A percentile compares a stretch with the other conserved stretches of the same genome.
phyloP scores from a whole-genome alignment of 2,113 vertebrate species.

The Dascyllus trimaculatus region DNA sequence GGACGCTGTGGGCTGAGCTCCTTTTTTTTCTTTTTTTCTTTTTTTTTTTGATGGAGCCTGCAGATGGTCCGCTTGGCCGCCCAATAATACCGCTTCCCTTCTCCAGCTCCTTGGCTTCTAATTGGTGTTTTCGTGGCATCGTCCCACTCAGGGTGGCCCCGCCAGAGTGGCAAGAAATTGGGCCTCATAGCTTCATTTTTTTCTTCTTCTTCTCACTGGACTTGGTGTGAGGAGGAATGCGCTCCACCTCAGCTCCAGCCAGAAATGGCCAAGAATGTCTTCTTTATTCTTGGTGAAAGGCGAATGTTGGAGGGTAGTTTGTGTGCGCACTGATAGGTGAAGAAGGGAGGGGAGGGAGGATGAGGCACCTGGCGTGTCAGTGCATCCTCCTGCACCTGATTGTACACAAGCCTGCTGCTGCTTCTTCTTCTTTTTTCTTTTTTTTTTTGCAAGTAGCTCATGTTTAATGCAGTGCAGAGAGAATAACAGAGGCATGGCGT shows the following conservation, averaged over 20 bases:
- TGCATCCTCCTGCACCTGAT: slow-evolving; percentile 32
- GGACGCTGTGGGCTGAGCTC: slow-evolving; percentile 38
- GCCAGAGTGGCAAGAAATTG: slow-evolving; percentile 50
- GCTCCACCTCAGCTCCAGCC: slow-evolving; percentile 10
- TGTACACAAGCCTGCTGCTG: background rate
- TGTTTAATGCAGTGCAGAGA: slow-evolving; percentile 30
- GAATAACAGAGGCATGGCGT: slow-evolving; percentile 8
- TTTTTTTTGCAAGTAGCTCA: slow-evolving; percentile 13
- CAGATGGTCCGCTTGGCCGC: slow-evolving; percentile 75
- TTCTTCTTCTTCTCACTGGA: slow-evolving; percentile 3
- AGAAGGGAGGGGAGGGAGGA: background rate
- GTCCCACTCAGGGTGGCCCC: slow-evolving; percentile 52
- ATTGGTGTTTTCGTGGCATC: slow-evolving; percentile 60
- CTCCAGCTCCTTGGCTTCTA: slow-evolving; percentile 49
- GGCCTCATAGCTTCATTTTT: slow-evolving; percentile 24
- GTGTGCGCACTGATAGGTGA: background rate
- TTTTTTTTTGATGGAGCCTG: slow-evolving; percentile 63
- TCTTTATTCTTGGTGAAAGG: slow-evolving; percentile 42
- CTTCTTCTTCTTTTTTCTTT: background rate
- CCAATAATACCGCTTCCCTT: slow-evolving; percentile 41
- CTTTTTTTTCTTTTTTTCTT: no score
- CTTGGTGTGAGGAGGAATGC: slow-evolving; percentile 40
- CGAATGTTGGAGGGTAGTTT: background rate
- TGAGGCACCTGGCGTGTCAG: slow-evolving; percentile 61
- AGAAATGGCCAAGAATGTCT: slow-evolving; percentile 44